phyloP scores from a whole-genome alignment of 2,113 vertebrate species.

The Myrmecophaga tridactyla region DNA sequence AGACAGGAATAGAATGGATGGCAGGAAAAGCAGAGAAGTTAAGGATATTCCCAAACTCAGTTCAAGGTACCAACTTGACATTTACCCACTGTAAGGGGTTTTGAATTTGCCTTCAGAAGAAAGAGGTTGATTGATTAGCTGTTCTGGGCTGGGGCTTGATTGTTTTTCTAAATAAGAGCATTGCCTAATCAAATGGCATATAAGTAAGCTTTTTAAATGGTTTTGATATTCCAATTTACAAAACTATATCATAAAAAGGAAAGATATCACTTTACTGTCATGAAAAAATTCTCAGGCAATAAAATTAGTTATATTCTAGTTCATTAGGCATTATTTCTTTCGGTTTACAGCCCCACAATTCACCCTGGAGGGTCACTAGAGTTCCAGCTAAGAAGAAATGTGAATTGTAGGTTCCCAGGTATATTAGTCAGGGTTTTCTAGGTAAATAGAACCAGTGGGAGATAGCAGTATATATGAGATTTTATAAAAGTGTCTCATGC shows the following conservation, averaged over 20 bases:
- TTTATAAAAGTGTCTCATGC: too few species aligned
- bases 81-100: not conserved
- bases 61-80: not conserved
- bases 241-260: not conserved
- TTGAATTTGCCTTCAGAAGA: not conserved
- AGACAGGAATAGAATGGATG: not conserved
- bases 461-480: too few species aligned
- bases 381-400: not conserved
- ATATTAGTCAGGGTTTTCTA: too few species aligned
- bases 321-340: not conserved
- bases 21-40: not conserved
- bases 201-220: not conserved
- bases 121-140: not conserved
- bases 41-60: not conserved
- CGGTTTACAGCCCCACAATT: not conserved
- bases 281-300: not conserved
- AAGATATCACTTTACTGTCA: not conserved
- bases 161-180: not conserved
- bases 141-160: not conserved
- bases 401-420: not conserved
- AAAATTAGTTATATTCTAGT: not conserved
- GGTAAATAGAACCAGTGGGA: too few species aligned
- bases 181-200: not conserved
- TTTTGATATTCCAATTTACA: not conserved
- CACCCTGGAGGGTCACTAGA: not conserved